Percentiles rank a stretch among this genome's conserved stretches.
Conservation (phyloP, 2,888 invertebrate genomes). For the Apamea anceps region DNA sequence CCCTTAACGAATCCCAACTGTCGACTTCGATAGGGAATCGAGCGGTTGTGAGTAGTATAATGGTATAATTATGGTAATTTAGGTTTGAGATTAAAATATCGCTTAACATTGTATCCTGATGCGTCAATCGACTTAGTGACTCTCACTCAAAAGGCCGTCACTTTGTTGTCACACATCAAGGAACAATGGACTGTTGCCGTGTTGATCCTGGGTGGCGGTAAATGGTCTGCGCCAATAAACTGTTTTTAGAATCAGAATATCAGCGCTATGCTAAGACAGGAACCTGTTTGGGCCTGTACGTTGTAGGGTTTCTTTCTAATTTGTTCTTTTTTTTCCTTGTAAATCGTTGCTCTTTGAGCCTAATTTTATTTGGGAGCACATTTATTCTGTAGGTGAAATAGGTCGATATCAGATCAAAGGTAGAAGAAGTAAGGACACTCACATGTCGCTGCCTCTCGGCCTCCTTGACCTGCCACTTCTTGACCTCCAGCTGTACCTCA, state of each 20-base stretch:
- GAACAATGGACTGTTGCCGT: neutral
- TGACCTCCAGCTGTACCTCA: conserved; percentile 96
- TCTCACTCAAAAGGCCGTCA: neutral
- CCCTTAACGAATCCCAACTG: no score
- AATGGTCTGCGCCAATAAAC: neutral
- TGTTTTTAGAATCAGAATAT: neutral
- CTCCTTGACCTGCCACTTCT: conserved; percentile 97
- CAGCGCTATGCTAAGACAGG: neutral
- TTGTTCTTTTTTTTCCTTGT: neutral
- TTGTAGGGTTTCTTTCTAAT: neutral
- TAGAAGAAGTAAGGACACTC: conserved; percentile 15
- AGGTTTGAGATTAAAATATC: conserved; percentile 1
- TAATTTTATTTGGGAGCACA: no score
- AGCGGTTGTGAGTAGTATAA: no score
- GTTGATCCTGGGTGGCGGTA: neutral
- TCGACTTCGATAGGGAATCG: no score
- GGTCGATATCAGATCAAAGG: neutral
- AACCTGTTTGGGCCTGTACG: no score
- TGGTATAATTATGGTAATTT: neutral
- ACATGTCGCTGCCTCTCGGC: conserved; percentile 94
- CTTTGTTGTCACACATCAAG: neutral
- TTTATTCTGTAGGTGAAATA: neutral
- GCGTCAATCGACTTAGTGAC: neutral
- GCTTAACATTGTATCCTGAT: neutral
- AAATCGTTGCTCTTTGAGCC: neutral